Conservation (phyloP, 2,888 invertebrate species). For the Oxycera nigricornis region DNA sequence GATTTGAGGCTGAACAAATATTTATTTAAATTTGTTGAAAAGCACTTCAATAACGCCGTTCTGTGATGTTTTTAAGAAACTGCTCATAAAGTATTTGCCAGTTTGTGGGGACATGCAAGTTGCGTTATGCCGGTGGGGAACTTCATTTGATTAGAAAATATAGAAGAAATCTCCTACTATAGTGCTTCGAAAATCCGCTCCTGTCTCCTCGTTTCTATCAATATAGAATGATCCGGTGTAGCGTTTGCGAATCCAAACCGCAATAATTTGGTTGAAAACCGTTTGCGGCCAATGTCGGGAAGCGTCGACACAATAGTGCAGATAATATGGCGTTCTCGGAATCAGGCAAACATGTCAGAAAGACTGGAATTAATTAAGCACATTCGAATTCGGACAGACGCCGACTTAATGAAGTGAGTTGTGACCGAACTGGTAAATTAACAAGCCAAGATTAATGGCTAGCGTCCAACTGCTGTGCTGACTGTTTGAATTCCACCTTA, state of each 20-base stretch:
- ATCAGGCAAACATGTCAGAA: slow-evolving; percentile 21
- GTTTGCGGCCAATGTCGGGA: slow-evolving; percentile 3
- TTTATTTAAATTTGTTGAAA: too few species aligned
- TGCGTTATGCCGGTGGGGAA: too few species aligned
- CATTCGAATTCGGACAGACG: slow-evolving; percentile 39
- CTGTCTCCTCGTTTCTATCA: background rate
- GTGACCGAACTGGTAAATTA: slow-evolving; percentile 40
- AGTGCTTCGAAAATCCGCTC: slow-evolving; percentile 6
- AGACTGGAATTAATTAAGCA: slow-evolving; percentile 37
- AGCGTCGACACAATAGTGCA: background rate
- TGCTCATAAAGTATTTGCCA: too few species aligned
- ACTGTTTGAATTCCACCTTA: slow-evolving; percentile 33
- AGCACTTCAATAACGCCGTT: too few species aligned
- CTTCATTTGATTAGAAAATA: too few species aligned
- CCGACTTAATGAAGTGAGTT: slow-evolving; percentile 39
- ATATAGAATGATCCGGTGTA: slow-evolving; percentile 13
- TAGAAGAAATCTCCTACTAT: too few species aligned
- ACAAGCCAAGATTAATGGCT: slow-evolving; percentile 38
- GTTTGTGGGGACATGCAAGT: too few species aligned
- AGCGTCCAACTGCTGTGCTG: slow-evolving; percentile 24
- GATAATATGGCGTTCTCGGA: slow-evolving; percentile 24
- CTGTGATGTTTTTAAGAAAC: too few species aligned
- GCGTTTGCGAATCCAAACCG: background rate
- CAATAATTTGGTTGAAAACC: slow-evolving; percentile 19
- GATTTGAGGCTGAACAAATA: too few species aligned